Conservation (phyloP, 2,888 invertebrate species). For the Lypha dubia region DNA sequence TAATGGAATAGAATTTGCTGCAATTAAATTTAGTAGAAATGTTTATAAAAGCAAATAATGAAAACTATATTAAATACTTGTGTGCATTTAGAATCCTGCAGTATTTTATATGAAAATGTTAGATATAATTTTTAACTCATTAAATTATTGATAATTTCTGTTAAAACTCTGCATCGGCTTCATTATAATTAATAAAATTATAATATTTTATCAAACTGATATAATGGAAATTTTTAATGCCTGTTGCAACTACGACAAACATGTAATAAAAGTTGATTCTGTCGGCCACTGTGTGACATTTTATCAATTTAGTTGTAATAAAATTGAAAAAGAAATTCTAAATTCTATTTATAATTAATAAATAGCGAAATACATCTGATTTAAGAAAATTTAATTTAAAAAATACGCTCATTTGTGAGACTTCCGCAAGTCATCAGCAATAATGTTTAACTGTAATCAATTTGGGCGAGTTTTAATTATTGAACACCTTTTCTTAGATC, state of each 20-base stretch:
- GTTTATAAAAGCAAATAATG: not conserved
- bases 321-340: not conserved
- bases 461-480: no score
- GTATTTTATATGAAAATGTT: not conserved
- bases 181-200: conserved; percentile 7
- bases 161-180: conserved; percentile 8
- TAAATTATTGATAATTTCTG: conserved; percentile 1
- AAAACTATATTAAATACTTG: not conserved
- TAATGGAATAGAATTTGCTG: not conserved
- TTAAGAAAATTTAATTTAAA: no score
- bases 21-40: conserved; percentile 1
- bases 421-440: no score
- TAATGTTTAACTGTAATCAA: no score
- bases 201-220: no score
- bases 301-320: not conserved
- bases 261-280: not conserved
- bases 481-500: no score
- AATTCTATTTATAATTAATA: no score
- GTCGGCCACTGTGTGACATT: not conserved
- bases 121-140: not conserved
- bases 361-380: no score
- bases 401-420: no score
- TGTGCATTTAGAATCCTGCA: conserved; percentile 1
- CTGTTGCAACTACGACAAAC: not conserved
- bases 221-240: not conserved